A percentile compares a stretch with the other conserved stretches of the same genome.
phyloP scores from a whole-genome alignment of 2,888 invertebrate species.

The Argyresthia goedartella region DNA sequence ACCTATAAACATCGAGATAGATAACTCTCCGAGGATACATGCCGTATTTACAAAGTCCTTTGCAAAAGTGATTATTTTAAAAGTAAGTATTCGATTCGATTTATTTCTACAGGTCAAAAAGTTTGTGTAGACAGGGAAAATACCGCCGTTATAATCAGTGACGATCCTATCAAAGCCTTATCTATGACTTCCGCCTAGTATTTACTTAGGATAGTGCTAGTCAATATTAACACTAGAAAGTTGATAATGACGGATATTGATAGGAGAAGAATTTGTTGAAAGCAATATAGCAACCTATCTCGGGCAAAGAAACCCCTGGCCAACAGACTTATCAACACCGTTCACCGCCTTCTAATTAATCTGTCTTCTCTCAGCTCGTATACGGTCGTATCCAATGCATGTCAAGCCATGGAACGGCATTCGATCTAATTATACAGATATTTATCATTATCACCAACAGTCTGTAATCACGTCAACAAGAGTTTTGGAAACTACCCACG shows the following conservation, averaged over 20 bases:
- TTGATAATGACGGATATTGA: conserved; percentile 8
- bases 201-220: background rate
- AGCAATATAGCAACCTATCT: background rate
- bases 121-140: too few relatives aligned
- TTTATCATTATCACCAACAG: background rate
- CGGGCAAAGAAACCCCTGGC: background rate
- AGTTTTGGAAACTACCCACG: too few relatives aligned
- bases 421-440: background rate
- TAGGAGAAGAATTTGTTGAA: background rate
- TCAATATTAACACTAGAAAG: conserved; percentile 19
- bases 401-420: background rate
- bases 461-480: too few relatives aligned
- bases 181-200: background rate
- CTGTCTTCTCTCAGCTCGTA: background rate
- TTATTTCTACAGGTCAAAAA: too few relatives aligned
- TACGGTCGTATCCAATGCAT: background rate
- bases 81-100: too few relatives aligned
- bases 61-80: too few relatives aligned
- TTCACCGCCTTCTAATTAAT: background rate
- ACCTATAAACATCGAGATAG: too few relatives aligned
- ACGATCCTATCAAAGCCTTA: background rate
- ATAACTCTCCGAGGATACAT: too few relatives aligned
- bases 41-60: too few relatives aligned
- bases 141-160: too few relatives aligned
- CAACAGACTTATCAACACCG: background rate